Evolutionary conservation across 2,797 vertebrate species (phyloP), one percentile per base, ranked within the genome.

Genomic region (Podargus strigoides): DNA sequence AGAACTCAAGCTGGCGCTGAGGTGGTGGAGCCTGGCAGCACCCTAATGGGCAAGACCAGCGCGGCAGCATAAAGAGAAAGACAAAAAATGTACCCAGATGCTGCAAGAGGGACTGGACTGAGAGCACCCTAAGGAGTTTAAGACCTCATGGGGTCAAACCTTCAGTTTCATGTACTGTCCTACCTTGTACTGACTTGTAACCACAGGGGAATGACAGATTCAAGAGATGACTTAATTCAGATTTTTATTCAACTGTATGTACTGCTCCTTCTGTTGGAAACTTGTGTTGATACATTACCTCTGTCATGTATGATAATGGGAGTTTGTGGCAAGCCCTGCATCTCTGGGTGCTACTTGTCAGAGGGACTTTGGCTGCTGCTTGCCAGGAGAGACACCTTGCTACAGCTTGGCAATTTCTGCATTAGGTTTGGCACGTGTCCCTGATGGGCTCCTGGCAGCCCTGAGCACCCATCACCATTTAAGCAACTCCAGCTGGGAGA

Each of bases 251-350:
- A 4, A 17, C n/a, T 72, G 24, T 32, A 36, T 34, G 55, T 5
- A 41, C n/a, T 81, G 37, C 27, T 24, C 44, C 13, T 46, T 73
- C 42, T 58, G 20, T 72, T 3, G 5, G 42, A 76, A 67, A 49
- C 20, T 26, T 76, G 0, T 21, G n/a, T 36, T 26, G 39, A 16
- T 32, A 22, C 34, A 27, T 59, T n/a, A 76, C 20, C 39, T 69
- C 76, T 2, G 0, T 59, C 50, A 34, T 2, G 6, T 11, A 24
- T 0, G 1, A 34, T 22, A 24, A 56, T 0, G 1, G 37, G 34
- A 60, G 16, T 14, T 50, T 67, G 19, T 0, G 1, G 55, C 34
- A 46, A 91, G 19, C 18, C 36, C 44, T 58, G 22, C 19, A 26
- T 72, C 37, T 78, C 52, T 56, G 39, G 47, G 41, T 42, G 58